Evolutionary conservation across 2,888 invertebrate species (phyloP), one percentile per base, ranked within the genome.

Genomic region (Hipparchia semele): DNA sequence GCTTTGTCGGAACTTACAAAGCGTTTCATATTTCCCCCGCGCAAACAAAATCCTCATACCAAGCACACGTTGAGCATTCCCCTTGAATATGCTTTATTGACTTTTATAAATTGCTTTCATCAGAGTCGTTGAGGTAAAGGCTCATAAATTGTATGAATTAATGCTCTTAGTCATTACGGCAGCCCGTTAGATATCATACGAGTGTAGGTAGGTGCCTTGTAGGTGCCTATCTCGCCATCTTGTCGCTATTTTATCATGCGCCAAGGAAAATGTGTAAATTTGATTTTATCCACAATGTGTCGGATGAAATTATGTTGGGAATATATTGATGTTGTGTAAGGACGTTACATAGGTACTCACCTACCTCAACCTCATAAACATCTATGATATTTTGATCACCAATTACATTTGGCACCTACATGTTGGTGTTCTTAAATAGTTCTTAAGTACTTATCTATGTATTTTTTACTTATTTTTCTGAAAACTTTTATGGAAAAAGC

Each of bases 201-300:
- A 60, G n/a, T 23, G 23, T 39, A 49, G 12, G 39, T 59, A 60
- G 39, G 33, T 39, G 59, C 23, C 65, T 71, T 6, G 39, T 59
- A 60, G 39, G 33, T 39, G 59, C 23, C 65, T 71, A 75, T 73
- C 71, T 84, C 88, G 88, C 88, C 88, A 88, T 88, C 84, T 88
- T 88, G 86, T 83, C 78, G 76, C 78, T 77, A 75, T 79, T 82
- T 81, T 80, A 83, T 83, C 83, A 80, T 79, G 79, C 79, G 79
- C 79, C 76, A 73, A 77, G 72, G 75, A 77, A 76, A 77, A 80
- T 76, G 75, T 74, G 76, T 73, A 76, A 78, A 78, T 78, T 78
- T 74, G 76, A 76, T 75, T 75, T 71, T 53, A 61, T 68, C 59
- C 66, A 67, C 62, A 72, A 75, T 68, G 71, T 75, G 58, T 58